phyloP scores from a whole-genome alignment of 2,113 vertebrate genomes.

The Sylvietta virens region DNA sequence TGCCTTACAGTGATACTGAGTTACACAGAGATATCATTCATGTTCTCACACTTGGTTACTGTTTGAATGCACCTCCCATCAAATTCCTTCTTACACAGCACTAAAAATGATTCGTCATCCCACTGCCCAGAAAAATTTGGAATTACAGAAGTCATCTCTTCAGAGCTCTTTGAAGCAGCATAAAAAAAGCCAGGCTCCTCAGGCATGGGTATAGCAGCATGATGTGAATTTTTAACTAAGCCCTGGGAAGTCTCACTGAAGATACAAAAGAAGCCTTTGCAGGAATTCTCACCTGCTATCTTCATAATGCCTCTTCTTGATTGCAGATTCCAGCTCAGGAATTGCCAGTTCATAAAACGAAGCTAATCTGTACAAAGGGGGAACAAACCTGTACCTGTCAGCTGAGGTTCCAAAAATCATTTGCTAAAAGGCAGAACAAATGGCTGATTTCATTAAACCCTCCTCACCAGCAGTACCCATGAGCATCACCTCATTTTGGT shows the following conservation, averaged over 20 bases:
- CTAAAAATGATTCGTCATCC: background rate
- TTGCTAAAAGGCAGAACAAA: background rate
- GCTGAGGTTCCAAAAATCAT: background rate
- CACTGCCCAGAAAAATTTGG: background rate
- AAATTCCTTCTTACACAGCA: background rate
- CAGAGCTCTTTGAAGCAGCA: background rate
- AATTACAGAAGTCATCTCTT: background rate
- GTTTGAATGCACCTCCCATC: background rate
- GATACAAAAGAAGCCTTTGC: background rate
- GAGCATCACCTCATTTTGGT: background rate
- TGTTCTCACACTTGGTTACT: background rate
- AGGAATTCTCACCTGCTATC: conserved; percentile 75
- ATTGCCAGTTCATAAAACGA: conserved; percentile 87
- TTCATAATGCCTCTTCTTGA: conserved; percentile 85
- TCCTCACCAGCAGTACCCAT: background rate
- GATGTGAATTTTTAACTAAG: background rate
- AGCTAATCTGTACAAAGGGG: conserved; percentile 75
- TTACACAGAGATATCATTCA: background rate
- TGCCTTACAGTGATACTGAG: background rate
- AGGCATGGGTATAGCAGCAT: background rate
- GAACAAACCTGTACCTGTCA: background rate
- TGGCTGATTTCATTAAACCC: background rate
- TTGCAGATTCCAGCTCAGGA: conserved; percentile 88
- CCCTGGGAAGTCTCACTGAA: background rate
- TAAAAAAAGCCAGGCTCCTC: background rate